phyloP scores from a whole-genome alignment of 2,797 vertebrate species.

The Phataginus tricuspis region DNA sequence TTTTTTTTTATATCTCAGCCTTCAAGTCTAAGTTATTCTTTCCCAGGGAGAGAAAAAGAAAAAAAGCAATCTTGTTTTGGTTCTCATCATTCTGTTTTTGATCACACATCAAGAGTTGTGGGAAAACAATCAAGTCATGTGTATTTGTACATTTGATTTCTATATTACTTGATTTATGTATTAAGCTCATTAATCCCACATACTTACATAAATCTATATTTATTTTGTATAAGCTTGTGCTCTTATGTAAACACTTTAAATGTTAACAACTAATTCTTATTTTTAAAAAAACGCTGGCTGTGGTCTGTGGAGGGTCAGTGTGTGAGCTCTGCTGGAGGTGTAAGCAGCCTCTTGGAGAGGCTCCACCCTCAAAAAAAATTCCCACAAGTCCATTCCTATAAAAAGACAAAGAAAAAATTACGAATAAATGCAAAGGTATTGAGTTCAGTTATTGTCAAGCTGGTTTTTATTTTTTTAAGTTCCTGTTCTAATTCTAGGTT shows the following conservation, averaged over 20 bases:
- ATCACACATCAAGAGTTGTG: too few relatives aligned
- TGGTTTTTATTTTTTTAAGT: background rate
- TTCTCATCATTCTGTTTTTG: too few relatives aligned
- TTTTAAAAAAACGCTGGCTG: constrained; percentile 28
- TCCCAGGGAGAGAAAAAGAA: too few relatives aligned
- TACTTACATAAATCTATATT: background rate
- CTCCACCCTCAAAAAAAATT: background rate
- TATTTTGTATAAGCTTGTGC: background rate
- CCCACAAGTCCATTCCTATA: background rate
- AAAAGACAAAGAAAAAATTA: background rate
- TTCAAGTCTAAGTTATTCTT: too few relatives aligned
- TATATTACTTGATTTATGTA: too few relatives aligned
- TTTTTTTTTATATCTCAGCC: too few relatives aligned
- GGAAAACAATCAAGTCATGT: too few relatives aligned
- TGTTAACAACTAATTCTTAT: background rate
- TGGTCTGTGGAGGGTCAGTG: background rate
- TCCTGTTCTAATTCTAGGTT: background rate
- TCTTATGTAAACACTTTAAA: background rate
- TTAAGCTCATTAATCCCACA: too few relatives aligned
- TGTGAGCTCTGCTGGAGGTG: background rate
- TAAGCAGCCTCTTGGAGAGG: background rate
- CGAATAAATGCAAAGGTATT: constrained; percentile 23
- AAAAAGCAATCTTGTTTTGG: too few relatives aligned
- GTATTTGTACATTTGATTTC: too few relatives aligned
- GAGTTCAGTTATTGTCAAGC: background rate